Percentiles rank a stretch among this genome's conserved stretches.
Conservation (phyloP, 1,140 invertebrate genomes). For the Phocides pigmalion region DNA sequence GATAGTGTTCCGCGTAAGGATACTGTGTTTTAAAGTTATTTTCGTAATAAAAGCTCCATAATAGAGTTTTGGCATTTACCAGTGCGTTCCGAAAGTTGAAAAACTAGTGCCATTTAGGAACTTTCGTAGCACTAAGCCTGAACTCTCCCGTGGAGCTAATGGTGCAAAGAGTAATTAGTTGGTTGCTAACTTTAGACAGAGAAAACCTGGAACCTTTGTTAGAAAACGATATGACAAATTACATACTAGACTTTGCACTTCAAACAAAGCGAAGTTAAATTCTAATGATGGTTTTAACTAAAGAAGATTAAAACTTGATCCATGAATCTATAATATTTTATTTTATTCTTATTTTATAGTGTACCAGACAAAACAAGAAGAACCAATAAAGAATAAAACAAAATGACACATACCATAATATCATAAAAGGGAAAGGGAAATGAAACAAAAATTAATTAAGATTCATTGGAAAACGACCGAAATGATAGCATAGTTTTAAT, state of each 20-base stretch:
- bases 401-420: no score
- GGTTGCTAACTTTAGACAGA: neutral
- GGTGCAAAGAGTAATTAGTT: conserved; percentile 22
- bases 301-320: no score
- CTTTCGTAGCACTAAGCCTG: neutral
- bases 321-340: no score
- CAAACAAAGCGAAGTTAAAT: no score
- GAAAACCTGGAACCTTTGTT: neutral
- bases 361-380: no score
- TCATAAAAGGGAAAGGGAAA: no score
- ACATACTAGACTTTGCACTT: no score
- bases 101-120: conserved; percentile 21
- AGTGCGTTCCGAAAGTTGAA: conserved; percentile 14
- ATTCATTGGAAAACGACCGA: neutral
- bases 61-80: neutral
- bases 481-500: no score
- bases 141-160: conserved; percentile 17
- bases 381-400: no score
- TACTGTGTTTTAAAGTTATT: neutral
- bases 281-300: no score
- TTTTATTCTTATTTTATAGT: no score
- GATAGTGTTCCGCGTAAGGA: neutral
- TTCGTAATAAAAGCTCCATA: neutral
- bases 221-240: neutral
- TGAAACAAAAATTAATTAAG: neutral